Base-by-base conservation (phyloP, 2,888 invertebrate species). In the Dusona sp. region DNA sequence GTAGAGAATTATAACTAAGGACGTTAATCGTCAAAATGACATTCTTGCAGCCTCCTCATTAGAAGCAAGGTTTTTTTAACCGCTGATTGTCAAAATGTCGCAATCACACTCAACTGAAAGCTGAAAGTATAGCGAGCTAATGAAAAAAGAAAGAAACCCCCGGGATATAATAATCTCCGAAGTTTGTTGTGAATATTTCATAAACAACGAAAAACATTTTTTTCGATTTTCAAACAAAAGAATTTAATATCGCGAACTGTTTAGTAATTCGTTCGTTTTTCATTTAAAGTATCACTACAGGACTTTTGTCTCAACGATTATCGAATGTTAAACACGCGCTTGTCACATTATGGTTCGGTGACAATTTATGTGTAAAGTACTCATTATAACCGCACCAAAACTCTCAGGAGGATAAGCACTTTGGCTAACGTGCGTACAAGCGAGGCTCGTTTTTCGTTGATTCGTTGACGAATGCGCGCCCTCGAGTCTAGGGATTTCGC, bases 401-500 rank as follows among this genome's bases (percentile, higher is more conserved):
- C 54, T 54, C 54, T 54, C 54, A 54, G 54, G 22, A 54, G 9
- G 22, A 54, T 22, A 11, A 22, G 22, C 54, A 22, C 54, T 22
- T 22, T 9, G 54, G 9, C 54, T 54, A 54, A 54, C 54, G 54
- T 54, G 54, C 54, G 54, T 11, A 54, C 54, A 22, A n/a, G n/a
- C n/a, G n/a, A 22, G 8, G n/a, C 54, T 22, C 54, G 54, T 54
- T 54, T 54, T 54, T 22, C 4, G 33, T 33, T 3, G 33, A 33
- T 33, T 33, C 54, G 22, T 54, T 22, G 54, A 54, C 54, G 54
- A 54, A 54, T 54, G 54, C 54, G 22, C 54, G 54, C 22, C 54
- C 54, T 54, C 54, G 22, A 54, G 54, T 54, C 54, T 54, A 54
- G 54, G 54, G 54, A 54, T 22, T 54, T 54, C 22, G 54, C 54